These are phyloP conservation scores for Episyrphus balteatus DNA, from an alignment of 1,140 invertebrate species.

Conservation along the genomic window DNA sequence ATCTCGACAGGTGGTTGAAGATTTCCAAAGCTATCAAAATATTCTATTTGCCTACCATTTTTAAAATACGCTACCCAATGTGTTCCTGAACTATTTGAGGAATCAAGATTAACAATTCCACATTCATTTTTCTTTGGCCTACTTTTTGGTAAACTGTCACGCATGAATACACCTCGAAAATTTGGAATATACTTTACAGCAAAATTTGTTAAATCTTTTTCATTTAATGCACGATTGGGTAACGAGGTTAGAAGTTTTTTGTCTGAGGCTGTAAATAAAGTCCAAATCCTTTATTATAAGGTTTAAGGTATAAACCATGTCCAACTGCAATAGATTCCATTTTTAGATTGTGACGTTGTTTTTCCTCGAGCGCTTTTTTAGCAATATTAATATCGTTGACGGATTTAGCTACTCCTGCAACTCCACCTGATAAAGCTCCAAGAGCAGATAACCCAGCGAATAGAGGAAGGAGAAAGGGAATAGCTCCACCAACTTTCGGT, in stretches of 20 bases:
- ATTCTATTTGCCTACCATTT: too few relatives aligned
- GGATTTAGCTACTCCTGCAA: slow-evolving; percentile 15
- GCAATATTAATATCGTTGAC: slow-evolving; percentile 16
- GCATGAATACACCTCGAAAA: too few relatives aligned
- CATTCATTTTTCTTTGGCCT: too few relatives aligned
- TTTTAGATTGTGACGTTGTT: slow-evolving; percentile 19
- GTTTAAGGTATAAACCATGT: slow-evolving; percentile 23
- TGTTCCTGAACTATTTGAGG: slow-evolving; percentile 13
- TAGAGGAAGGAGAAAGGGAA: slow-evolving; percentile 29
- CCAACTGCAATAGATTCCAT: slow-evolving; percentile 24
- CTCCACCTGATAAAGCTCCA: slow-evolving; percentile 12
- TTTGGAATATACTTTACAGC: too few relatives aligned
- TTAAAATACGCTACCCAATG: too few relatives aligned
- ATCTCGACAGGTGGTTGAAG: too few relatives aligned
- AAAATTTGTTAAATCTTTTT: neutral
- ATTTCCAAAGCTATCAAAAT: too few relatives aligned
- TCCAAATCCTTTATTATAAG: slow-evolving; percentile 19
- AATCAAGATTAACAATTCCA: slow-evolving; percentile 31
- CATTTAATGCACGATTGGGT: too few relatives aligned
- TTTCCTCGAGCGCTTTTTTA: slow-evolving; percentile 15
- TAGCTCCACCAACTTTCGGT: slow-evolving; percentile 27
- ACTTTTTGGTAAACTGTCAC: too few relatives aligned
- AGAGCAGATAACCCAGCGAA: slow-evolving; percentile 27
- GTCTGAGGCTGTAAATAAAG: slow-evolving; percentile 2
- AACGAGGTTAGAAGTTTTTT: slow-evolving; percentile 10